Base-by-base conservation (phyloP, 2,888 invertebrate species). In the Craniophora ligustri region DNA sequence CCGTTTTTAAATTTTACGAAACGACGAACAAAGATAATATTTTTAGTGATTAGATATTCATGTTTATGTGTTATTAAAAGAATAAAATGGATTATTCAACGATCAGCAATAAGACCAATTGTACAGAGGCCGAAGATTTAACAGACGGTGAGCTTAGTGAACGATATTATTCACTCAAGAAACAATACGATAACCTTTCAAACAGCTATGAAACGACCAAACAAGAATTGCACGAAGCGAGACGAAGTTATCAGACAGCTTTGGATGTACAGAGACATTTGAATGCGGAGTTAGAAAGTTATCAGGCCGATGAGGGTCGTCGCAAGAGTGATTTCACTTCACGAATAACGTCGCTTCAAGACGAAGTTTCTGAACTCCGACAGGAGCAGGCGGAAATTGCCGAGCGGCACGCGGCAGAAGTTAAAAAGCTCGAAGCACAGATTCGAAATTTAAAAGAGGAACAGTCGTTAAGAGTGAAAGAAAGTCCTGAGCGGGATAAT, bases 1-100 rank as follows among this genome's bases (percentile, higher is more conserved):
- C 42, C 60, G 59, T 67, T 65, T 65, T 11, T 28, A 11, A 11
- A 11, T 11, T 23, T 23, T 5, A 7, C 26, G 26, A 11, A n/a
- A n/a, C n/a, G n/a, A n/a, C n/a, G n/a, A n/a, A n/a, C n/a, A n/a
- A n/a, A n/a, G n/a, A n/a, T n/a, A n/a, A n/a, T n/a, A n/a, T n/a
- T n/a, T n/a, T n/a, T n/a, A n/a, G n/a, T n/a, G 19, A 19, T 19
- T 6, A 1, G 3, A 2, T 40, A 30, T 19, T 6, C 23, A 8
- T 21, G 18, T 44, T n/a, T 23, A 45, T 34, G 30, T 41, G n/a
- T 6, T 3, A 28, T 7, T 47, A 67, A n/a, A n/a, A n/a, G n/a
- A n/a, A n/a, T n/a, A n/a, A 45, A 47, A 93, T 93, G 93, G 88
- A 93, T 88, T 92, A 88, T 65, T 93, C 93, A 2, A 90, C 89